Evolutionary conservation across 2,888 invertebrate species (phyloP).

Genomic region (Belgica antarctica): DNA sequence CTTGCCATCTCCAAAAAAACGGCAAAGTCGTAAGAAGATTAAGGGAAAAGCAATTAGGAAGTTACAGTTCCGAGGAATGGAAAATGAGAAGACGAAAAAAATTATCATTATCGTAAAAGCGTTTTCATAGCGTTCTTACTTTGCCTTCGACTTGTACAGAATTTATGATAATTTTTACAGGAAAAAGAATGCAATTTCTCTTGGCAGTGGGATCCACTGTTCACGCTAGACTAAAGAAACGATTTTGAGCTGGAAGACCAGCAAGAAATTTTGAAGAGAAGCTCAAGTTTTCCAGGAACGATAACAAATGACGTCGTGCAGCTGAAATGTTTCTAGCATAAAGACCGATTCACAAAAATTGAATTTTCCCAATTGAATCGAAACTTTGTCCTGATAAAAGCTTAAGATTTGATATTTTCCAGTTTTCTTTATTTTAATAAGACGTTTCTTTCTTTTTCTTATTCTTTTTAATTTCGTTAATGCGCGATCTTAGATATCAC

Average conservation of each 20-base stretch:
- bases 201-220: not conserved
- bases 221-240: too few species aligned
- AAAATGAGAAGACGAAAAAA: conserved; percentile 29
- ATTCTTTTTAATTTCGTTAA: not conserved
- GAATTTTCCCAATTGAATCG: too few species aligned
- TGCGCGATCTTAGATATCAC: not conserved
- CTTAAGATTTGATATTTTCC: not conserved
- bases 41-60: conserved; percentile 44
- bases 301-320: too few species aligned
- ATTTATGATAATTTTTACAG: conserved; percentile 13
- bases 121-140: not conserved
- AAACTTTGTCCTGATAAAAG: too few species aligned
- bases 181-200: conserved; percentile 9
- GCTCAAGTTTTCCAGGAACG: too few species aligned
- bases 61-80: conserved; percentile 28
- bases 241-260: too few species aligned
- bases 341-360: too few species aligned
- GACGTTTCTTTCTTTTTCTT: too few species aligned
- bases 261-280: too few species aligned
- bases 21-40: conserved; percentile 32
- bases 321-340: too few species aligned
- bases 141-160: not conserved
- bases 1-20: not conserved
- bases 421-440: too few species aligned
- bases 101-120: conserved; percentile 43